phyloP scores from a whole-genome alignment of 2,797 vertebrate species.

The Toxotes lorentzi region DNA sequence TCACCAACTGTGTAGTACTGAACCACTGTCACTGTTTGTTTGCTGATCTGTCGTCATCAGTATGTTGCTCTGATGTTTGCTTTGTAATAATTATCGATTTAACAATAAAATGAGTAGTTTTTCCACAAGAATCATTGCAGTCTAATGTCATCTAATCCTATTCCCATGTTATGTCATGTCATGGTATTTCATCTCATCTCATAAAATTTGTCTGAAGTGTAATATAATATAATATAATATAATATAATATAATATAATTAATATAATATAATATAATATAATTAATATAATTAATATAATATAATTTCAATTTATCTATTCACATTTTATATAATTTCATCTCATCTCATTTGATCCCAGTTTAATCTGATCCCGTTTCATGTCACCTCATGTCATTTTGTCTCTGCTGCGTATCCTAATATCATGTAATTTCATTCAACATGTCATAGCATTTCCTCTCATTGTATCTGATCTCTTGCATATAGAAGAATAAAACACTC shows the following conservation, averaged over 20 bases:
- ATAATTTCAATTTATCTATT: neutral
- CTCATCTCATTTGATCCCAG: neutral
- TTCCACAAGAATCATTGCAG: neutral
- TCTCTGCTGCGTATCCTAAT: neutral
- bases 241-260: neutral
- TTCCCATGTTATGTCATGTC: too few species aligned
- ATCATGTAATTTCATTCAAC: neutral
- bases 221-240: neutral
- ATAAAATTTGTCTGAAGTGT: neutral
- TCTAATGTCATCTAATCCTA: neutral
- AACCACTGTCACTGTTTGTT: neutral
- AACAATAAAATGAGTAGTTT: neutral
- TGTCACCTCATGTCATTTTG: neutral
- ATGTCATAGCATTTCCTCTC: neutral
- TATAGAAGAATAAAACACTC: too few species aligned
- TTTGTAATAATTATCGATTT: neutral
- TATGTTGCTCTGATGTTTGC: neutral
- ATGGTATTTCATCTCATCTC: neutral
- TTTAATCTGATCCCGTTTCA: neutral
- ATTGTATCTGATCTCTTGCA: neutral
- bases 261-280: neutral
- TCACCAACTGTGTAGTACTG: neutral
- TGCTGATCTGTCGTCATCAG: neutral
- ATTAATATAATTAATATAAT: neutral
- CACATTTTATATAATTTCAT: neutral